Evolutionary conservation across 1,140 invertebrate species (phyloP).

Genomic region (Philopotamus ludificatus): DNA sequence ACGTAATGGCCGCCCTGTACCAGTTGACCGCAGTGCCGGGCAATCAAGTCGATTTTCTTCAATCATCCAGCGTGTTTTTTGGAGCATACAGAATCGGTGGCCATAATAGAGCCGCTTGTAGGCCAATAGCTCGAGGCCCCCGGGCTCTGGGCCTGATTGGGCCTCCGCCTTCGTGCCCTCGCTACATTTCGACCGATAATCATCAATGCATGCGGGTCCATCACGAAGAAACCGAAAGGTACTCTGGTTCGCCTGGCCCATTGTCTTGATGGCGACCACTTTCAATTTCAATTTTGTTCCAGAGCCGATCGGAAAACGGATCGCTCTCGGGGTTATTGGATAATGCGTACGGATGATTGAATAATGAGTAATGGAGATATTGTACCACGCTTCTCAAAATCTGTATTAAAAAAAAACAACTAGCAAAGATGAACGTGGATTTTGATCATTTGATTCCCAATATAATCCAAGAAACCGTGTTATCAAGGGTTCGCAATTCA

Average conservation of each 20-base stretch:
- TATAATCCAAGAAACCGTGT: too few species aligned
- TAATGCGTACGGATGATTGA: too few species aligned
- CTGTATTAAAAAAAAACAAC: too few species aligned
- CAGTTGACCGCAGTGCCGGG: constrained; percentile 19
- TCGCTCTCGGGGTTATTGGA: too few species aligned
- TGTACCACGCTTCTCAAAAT: too few species aligned
- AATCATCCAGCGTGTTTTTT: constrained; percentile 29
- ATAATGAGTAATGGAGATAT: too few species aligned
- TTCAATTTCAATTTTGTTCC: background rate
- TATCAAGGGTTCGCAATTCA: too few species aligned
- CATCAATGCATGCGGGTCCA: background rate
- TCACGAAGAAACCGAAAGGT: background rate
- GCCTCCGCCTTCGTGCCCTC: background rate
- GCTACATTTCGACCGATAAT: background rate
- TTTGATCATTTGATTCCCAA: too few species aligned
- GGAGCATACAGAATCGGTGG: constrained; percentile 20
- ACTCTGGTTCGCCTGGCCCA: background rate
- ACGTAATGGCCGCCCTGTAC: background rate
- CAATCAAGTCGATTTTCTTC: constrained; percentile 30
- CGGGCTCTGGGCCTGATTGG: constrained; percentile 1
- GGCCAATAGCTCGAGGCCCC: constrained; percentile 8
- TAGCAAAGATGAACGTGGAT: too few species aligned
- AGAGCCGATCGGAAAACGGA: background rate
- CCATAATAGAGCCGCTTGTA: constrained; percentile 16
- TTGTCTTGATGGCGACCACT: background rate